Conservation (phyloP, 2,888 invertebrate genomes). For the Chironomus tentans region DNA sequence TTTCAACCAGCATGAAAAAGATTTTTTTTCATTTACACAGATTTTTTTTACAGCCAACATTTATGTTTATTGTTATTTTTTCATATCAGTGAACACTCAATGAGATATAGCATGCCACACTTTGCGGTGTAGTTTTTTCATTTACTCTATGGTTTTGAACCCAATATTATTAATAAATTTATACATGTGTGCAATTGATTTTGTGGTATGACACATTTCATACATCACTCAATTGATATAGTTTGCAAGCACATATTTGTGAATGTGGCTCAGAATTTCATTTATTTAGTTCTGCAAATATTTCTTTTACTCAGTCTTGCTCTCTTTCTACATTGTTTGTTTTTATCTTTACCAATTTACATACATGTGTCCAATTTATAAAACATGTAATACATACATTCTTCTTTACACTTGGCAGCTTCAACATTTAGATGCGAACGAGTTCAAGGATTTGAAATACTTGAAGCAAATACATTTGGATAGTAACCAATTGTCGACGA, state of each 20-base stretch:
- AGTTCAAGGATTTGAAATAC: slow-evolving; percentile 59
- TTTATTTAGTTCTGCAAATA: slow-evolving; percentile 6
- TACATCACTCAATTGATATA: not conserved
- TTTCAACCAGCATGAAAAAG: not conserved
- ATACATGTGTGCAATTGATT: not conserved
- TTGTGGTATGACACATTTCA: not conserved
- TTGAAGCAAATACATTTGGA: slow-evolving; percentile 57
- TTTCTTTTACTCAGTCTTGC: not conserved
- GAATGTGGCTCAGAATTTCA: not conserved
- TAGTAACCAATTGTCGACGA: slow-evolving; percentile 67
- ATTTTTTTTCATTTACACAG: not conserved
- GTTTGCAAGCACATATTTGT: not conserved
- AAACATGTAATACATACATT: too few species aligned
- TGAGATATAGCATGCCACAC: not conserved
- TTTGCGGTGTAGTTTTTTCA: not conserved
- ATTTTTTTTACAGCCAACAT: not conserved
- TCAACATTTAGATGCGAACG: slow-evolving; percentile 63
- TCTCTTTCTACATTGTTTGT: too few species aligned
- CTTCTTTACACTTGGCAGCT: slow-evolving; percentile 39
- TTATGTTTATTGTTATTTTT: not conserved
- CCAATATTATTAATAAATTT: not conserved
- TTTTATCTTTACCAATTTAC: too few species aligned
- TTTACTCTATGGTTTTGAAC: not conserved
- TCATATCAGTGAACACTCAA: not conserved
- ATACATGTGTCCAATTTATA: too few species aligned